Evolutionary conservation across 2,888 invertebrate genomes (phyloP).

Genomic region (Euplexia lucipara): DNA sequence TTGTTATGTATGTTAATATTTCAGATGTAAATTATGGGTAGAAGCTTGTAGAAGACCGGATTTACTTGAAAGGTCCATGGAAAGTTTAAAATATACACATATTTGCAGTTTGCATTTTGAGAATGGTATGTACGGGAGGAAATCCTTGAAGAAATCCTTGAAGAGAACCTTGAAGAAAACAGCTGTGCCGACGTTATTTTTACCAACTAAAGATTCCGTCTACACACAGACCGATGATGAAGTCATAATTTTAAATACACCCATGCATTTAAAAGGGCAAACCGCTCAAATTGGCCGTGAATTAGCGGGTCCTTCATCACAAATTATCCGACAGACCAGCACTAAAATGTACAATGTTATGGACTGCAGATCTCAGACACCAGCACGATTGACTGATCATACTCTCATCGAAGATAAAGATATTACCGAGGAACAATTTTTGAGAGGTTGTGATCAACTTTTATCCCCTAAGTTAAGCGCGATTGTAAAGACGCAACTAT

Average conservation of each 20-base stretch:
- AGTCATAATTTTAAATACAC: conserved; percentile 5
- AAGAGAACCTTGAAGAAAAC: no score
- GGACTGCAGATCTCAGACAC: conserved; percentile 25
- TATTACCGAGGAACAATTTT: conserved; percentile 23
- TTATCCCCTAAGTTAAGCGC: conserved; percentile 30
- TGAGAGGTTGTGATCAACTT: conserved; percentile 30
- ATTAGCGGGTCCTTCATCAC: conserved; percentile 14
- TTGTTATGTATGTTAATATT: conserved; percentile 23
- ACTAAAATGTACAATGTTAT: conserved; percentile 4
- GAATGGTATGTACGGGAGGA: conserved; percentile 44
- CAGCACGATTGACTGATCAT: conserved; percentile 30
- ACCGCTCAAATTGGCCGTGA: conserved; percentile 3
- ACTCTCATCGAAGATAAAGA: conserved; percentile 21
- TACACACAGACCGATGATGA: conserved; percentile 12
- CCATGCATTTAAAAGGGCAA: conserved; percentile 1
- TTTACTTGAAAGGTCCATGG: conserved; percentile 31
- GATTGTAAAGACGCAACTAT: conserved; percentile 32
- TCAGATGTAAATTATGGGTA: no score
- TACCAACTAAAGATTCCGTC: conserved; percentile 22
- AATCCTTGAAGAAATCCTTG: conserved; percentile 38
- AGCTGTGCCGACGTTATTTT: conserved; percentile 46
- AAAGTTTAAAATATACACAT: conserved; percentile 34
- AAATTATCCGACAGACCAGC: conserved; percentile 3
- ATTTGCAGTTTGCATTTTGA: conserved; percentile 56
- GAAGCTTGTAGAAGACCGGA: conserved; percentile 47